A percentile compares a stretch with the other conserved stretches of the same genome.
Conservation (phyloP, 2,113 vertebrate species). For the Callipepla squamata region DNA sequence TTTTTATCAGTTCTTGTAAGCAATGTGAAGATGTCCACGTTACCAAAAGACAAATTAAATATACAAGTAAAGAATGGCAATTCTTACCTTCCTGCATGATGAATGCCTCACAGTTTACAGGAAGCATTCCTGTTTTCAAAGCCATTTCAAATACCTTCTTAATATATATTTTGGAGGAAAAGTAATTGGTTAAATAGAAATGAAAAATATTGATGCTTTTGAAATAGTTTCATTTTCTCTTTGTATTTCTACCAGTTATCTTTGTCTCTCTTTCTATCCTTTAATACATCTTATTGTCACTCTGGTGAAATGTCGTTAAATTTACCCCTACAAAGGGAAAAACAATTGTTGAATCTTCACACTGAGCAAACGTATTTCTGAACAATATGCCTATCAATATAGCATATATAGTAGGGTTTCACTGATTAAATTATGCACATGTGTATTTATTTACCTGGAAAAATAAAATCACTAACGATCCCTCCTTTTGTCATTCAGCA, state of each 20-base stretch:
- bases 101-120: not conserved
- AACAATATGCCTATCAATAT: not conserved
- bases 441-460: not conserved
- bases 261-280: not conserved
- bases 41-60: not conserved
- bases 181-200: not conserved
- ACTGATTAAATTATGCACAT: not conserved
- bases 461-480: not conserved
- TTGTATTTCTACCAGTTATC: not conserved
- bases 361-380: not conserved
- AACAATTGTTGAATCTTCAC: not conserved
- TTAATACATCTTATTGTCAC: not conserved
- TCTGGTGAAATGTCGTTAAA: not conserved
- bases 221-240: not conserved
- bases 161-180: not conserved
- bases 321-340: conserved; percentile 5
- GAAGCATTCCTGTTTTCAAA: not conserved
- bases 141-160: not conserved
- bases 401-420: not conserved
- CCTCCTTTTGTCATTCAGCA: not conserved
- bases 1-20: not conserved
- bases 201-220: not conserved
- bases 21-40: not conserved
- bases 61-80: not conserved
- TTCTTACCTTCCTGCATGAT: not conserved